Base-by-base conservation (phyloP, 2,113 vertebrate species). In the Oreotrochilus melanogaster region DNA sequence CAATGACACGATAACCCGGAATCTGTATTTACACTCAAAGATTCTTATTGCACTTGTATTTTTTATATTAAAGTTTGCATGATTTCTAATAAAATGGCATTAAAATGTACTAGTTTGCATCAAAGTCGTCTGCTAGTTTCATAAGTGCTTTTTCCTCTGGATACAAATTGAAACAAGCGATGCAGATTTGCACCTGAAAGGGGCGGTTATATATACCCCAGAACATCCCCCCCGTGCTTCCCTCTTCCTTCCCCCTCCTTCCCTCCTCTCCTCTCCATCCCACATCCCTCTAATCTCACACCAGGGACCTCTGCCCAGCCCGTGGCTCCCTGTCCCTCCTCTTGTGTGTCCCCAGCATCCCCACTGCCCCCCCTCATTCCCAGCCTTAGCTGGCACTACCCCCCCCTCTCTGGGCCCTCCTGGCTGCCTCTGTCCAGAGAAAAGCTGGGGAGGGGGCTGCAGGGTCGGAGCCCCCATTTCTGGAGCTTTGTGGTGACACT, bases 51-150 rank as follows among this genome's bases (percentile, higher is more conserved):
- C 97, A 98, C 98, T 98, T 98, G 97, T 98, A 97, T 97, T 98
- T 98, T 98, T 97, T 98, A 98, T 98, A 98, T 97, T 98, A 98
- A 98, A 98, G 96, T 98, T 98, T 98, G 98, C 98, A 98, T 98
- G 98, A 83, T 98, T 98, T 98, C 98, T 98, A 98, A 98, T 98
- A 98, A 98, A 98, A 98, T 96, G 93, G 96, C 95, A 97, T 98
- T 98, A 97, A 98, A 98, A 97, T 76, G 39, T 97, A 96, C 94
- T 91, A 81, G 93, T 97, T 95, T 91, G 97, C 97, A 97, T 97
- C 97, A 65, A 95, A 96, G 76, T 96, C 91, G 97, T 97, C 96
- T 97, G 86, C 86, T 89, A 83, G 92, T 97, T 88, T 92, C 85
- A 14, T 79, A 73, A 93, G 95, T 94, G 88, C 95, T 93, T 96